A percentile compares a stretch with the other conserved stretches of the same genome.
Evolutionary conservation across 2,113 vertebrate genomes (phyloP).

Genomic region (Mastomys natalensis): DNA sequence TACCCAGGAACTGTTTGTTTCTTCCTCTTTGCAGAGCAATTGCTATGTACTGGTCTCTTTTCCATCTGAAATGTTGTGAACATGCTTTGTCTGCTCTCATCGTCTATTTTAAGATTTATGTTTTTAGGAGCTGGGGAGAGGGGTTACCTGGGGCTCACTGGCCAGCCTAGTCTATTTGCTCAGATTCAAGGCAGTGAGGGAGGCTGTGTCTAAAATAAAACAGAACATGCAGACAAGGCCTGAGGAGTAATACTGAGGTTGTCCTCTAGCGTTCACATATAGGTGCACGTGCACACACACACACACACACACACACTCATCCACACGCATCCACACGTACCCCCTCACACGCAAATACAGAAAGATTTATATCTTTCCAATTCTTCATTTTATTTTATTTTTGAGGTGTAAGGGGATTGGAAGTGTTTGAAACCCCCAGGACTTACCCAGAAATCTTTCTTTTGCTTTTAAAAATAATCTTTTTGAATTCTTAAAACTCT

Average conservation of each 20-base stretch:
- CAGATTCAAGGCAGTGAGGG: not conserved
- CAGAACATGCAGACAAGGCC: not conserved
- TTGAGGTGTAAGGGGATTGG: not conserved
- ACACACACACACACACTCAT: not conserved
- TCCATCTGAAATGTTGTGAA: not conserved
- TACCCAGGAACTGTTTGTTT: not conserved
- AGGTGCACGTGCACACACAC: too few relatives aligned
- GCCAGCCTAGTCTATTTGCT: not conserved
- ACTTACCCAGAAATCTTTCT: slow-evolving; percentile 22
- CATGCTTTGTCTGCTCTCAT: not conserved
- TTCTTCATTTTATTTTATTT: not conserved
- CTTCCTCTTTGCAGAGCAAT: not conserved
- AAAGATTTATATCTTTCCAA: not conserved
- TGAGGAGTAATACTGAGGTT: not conserved
- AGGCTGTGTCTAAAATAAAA: not conserved
- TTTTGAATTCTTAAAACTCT: not conserved
- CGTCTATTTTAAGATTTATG: not conserved
- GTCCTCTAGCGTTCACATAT: not conserved
- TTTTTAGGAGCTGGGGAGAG: not conserved
- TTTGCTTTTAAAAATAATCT: slow-evolving; percentile 15
- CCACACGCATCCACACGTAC: not conserved
- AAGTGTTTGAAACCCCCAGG: not conserved
- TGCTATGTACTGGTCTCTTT: not conserved
- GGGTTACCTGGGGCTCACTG: not conserved
- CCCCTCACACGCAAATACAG: too few relatives aligned